Evolutionary conservation across 92 coral and sea anemone species (phyloP).

Genomic region (Porites divaricata): DNA sequence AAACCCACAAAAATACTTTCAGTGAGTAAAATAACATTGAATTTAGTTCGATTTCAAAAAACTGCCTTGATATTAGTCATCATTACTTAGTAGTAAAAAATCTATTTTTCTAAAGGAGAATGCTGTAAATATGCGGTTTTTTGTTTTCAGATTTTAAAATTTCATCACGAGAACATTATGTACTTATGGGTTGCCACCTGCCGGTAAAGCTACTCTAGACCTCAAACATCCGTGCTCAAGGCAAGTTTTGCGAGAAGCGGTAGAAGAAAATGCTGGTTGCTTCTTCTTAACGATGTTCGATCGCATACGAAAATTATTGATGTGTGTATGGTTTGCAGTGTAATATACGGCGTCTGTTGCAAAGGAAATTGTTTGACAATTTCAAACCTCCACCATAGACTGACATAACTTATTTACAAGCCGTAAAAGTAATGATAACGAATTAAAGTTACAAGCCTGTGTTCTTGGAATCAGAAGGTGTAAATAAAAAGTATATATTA

Average conservation of each 20-base stretch:
- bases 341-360: neutral
- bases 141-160: slow-evolving; percentile 19
- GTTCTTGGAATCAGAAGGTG: slow-evolving; percentile 2
- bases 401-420: slow-evolving; percentile 36
- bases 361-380: neutral
- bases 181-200: slow-evolving; percentile 26
- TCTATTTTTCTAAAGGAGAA: neutral
- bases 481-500: slow-evolving; percentile 7
- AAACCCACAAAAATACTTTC: no score
- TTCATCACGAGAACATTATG: slow-evolving; percentile 35
- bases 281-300: neutral
- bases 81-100: no score
- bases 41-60: no score
- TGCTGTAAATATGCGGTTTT: neutral
- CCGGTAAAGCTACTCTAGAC: neutral
- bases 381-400: neutral
- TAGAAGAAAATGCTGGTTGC: neutral
- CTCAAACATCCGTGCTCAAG: neutral
- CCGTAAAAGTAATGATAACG: neutral
- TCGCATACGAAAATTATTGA: neutral
- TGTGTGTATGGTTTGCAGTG: neutral
- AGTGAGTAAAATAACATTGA: no score
- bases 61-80: no score
- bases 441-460: neutral
- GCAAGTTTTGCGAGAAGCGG: neutral